Conservation (phyloP, 2,113 vertebrate genomes). For the Brevimyrus niger region DNA sequence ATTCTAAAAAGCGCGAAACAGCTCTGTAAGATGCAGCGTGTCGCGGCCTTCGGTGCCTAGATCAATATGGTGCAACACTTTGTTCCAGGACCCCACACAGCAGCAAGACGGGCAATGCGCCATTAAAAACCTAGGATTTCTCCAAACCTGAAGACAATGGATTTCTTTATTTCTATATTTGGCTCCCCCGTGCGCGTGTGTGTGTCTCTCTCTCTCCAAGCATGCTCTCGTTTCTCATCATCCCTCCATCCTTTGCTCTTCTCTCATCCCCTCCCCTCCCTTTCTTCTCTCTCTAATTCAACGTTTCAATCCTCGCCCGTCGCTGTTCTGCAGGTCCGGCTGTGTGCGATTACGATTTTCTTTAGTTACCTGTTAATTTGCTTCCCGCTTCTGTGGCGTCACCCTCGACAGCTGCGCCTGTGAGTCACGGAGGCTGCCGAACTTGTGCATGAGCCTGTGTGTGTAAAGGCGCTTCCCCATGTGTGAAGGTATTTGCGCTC, state of each 20-base stretch:
- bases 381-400: not conserved
- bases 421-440: not conserved
- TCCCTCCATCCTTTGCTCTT: not conserved
- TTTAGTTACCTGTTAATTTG: not conserved
- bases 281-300: not conserved
- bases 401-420: not conserved
- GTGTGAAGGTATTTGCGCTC: not conserved
- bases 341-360: not conserved
- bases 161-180: slow-evolving; percentile 1
- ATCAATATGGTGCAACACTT: not conserved
- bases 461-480: not conserved
- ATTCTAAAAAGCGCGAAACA: not conserved
- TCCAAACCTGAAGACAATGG: slow-evolving; percentile 5
- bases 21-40: not conserved
- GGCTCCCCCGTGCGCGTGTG: not conserved
- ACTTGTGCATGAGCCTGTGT: not conserved
- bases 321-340: not conserved
- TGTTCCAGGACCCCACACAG: no score
- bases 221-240: not conserved
- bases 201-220: not conserved
- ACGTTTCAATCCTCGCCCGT: not conserved
- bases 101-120: not conserved
- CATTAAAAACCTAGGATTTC: not conserved
- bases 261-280: not conserved
- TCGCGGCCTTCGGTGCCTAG: not conserved